Base-by-base conservation (phyloP, 92 coral and sea anemone species). In the Meandrina meandrites region DNA sequence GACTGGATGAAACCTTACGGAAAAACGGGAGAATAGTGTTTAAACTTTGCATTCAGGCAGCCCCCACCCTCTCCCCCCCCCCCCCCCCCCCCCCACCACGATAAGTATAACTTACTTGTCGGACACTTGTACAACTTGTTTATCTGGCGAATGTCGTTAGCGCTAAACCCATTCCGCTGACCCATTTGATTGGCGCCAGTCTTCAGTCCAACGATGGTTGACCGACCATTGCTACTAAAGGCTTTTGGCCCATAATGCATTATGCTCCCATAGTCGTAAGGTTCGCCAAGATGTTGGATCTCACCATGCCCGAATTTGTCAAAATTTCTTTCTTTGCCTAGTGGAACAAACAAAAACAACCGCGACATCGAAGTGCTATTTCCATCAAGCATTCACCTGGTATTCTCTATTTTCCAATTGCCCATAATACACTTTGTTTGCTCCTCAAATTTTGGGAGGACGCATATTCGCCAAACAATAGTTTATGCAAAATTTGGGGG, bases 91-190 rank as follows among this genome's bases (percentile, higher is more conserved):
- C 2, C 45, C 10, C 67, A 27, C 67, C 67, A n/a, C n/a, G n/a
- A n/a, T n/a, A 60, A 24, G 30, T 57, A 21, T 57, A 22, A 86
- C 89, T 80, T 42, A 86, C 89, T 69, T 53, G 60, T 31, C 28
- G 84, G 84, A 69, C 89, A 86, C 58, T 86, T 86, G 89, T 86
- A 86, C 56, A 86, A 42, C 79, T 69, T 13, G 79, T 86, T 86
- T 17, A 85, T 85, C 60, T 85, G 88, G 62, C 88, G 88, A 22
- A 85, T 45, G 32, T 85, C 88, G 40, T 85, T 76, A 54, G 40
- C 76, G n/a, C 88, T 85, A 14, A 85, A 67, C 15, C 37, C 76
- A 8, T 28, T 34, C 47, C 88, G 88, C 88, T 85, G 88, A 76
- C 88, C 88, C 36, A 85, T 85, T 62, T 77, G 62, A 34, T 17